Conservation (phyloP, 2,888 invertebrate species). For the Hartigia nigra region DNA sequence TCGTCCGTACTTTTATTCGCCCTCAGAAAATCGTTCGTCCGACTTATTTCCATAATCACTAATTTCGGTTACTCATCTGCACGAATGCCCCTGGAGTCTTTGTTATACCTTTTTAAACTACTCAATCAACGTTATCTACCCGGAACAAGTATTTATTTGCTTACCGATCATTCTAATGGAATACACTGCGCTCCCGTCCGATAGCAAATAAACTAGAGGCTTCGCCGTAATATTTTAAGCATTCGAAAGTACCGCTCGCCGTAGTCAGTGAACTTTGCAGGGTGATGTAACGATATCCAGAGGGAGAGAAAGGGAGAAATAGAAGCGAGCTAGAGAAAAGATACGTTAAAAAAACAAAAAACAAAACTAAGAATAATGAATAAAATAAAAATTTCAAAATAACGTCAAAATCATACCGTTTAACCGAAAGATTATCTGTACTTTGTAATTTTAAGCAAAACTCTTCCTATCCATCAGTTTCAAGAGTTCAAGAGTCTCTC, state of each 20-base stretch:
- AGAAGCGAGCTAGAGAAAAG: constrained; percentile 23
- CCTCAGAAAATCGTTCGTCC: too few species aligned
- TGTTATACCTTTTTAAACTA: too few species aligned
- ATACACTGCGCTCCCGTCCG: not conserved
- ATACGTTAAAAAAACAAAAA: not conserved
- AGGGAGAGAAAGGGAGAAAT: constrained; percentile 4
- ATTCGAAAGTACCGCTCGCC: constrained; percentile 15
- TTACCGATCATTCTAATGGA: not conserved
- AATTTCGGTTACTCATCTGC: not conserved
- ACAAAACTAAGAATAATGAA: not conserved
- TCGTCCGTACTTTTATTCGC: not conserved
- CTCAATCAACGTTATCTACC: not conserved
- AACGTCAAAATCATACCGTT: too few species aligned
- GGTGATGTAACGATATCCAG: constrained; percentile 36
- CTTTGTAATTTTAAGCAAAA: not conserved
- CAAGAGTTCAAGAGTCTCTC: not conserved
- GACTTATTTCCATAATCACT: too few species aligned
- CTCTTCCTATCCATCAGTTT: not conserved
- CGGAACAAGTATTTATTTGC: not conserved
- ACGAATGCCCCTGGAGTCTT: too few species aligned
- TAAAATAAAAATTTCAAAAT: too few species aligned
- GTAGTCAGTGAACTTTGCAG: constrained; percentile 35
- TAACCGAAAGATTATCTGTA: not conserved
- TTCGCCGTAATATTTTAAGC: not conserved
- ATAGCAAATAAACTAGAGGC: not conserved